Evolutionary conservation across 2,113 vertebrate species (phyloP), one percentile per base, ranked within the genome.

Genomic region (Eretmochelys imbricata): DNA sequence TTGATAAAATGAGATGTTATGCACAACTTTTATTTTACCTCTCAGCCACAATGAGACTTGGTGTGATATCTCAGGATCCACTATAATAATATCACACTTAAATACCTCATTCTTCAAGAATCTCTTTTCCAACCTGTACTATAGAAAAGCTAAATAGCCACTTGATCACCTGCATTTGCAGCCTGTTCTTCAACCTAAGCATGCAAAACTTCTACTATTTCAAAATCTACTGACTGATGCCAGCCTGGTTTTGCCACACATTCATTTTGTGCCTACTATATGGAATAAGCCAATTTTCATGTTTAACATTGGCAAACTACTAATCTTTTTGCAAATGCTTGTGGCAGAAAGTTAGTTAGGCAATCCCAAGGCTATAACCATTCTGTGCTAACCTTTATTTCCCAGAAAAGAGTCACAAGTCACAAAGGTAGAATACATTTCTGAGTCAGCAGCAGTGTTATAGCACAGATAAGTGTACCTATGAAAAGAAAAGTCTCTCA

Each of bases 51-150:
- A 75, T 38, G 85, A 35, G 24, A 42, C 5, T 38, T 82, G 59
- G 35, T 38, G 13, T 0, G 3, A 82, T 80, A 38, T 49, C 88
- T 50, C 51, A 48, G 89, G 84, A 1, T 55, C 46, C 69, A 11
- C 7, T 78, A 31, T 75, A 38, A 27, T 75, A 38, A 29, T 0
- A 31, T 27, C 0, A 13, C 24, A 19, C 89, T 38, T 89, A 0
- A 53, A 86, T 55, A 49, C 1, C 0, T 38, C 1, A 76, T 59
- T 92, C 10, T 86, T 88, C 13, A 69, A 4, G 16, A 12, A 1
- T 38, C 1, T 42, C 4, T 91, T 91, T 80, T 51, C 38, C 0
- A 0, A 35, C 53, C 9, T 57, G 22, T 27, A 69, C 38, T 81
- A 54, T 16, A 42, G 6, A 53, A 53, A 76, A 7, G 3, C 31